Evolutionary conservation across 2,888 invertebrate genomes (phyloP).

Genomic region (Stegophylla sp.): DNA sequence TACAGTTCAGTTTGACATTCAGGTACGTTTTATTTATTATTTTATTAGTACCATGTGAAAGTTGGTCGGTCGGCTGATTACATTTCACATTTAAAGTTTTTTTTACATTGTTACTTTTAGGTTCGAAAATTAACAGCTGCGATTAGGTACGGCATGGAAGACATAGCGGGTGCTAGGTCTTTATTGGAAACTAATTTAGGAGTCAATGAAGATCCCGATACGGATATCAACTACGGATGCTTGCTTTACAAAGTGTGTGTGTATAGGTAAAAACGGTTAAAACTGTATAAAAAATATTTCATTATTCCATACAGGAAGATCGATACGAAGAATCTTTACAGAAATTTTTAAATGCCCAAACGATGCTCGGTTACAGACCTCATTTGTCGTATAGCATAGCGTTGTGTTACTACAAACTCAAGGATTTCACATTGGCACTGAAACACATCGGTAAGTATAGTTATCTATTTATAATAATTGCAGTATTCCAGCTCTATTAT

Average conservation of each 20-base stretch:
- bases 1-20: no score
- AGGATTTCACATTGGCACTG: conserved; percentile 90
- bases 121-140: conserved; percentile 90
- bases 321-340: conserved; percentile 89
- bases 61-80: no score
- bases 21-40: no score
- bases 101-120: no score
- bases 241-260: conserved; percentile 83
- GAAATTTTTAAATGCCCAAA: conserved; percentile 86
- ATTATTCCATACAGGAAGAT: conserved; percentile 71
- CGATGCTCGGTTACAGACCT: conserved; percentile 86
- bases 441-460: conserved; percentile 91
- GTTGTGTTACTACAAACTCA: conserved; percentile 89
- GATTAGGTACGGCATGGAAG: conserved; percentile 95
- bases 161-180: conserved; percentile 87
- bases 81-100: no score
- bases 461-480: conserved; percentile 27
- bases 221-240: conserved; percentile 94
- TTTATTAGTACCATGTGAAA: background rate
- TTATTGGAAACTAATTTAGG: conserved; percentile 85
- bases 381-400: conserved; percentile 95
- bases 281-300: background rate
- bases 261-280: background rate
- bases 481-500: background rate
- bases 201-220: conserved; percentile 89